These are phyloP conservation scores for Callocephalon fimbriatum DNA, from an alignment of 2,113 vertebrate species.

Conservation along the genomic window DNA sequence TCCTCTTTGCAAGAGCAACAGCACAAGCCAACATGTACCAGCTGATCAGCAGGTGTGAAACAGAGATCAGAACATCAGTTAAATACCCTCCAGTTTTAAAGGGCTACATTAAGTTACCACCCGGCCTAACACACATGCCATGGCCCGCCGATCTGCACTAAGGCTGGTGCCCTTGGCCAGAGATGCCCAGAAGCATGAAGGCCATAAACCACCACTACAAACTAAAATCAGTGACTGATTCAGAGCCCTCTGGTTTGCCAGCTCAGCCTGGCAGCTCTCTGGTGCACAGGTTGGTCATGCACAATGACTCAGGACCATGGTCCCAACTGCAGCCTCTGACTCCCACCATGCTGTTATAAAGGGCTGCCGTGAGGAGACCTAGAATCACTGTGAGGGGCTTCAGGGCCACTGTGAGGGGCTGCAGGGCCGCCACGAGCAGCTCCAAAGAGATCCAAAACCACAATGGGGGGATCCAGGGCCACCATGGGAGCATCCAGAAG, in stretches of 20 bases:
- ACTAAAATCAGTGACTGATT: neutral
- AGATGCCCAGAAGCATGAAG: neutral
- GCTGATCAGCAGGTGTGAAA: neutral
- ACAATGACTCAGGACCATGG: neutral
- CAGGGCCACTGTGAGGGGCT: rapidly evolving
- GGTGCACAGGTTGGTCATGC: neutral
- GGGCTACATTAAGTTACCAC: neutral
- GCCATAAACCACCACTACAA: neutral
- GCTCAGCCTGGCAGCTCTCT: neutral
- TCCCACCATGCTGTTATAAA: neutral
- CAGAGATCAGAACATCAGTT: rapidly evolving
- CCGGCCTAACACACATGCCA: rapidly evolving
- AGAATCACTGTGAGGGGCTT: neutral
- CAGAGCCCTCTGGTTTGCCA: neutral
- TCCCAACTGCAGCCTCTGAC: neutral
- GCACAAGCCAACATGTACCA: neutral
- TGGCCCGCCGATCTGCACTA: rapidly evolving
- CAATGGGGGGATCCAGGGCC: neutral
- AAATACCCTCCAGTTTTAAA: neutral
- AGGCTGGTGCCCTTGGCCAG: neutral
- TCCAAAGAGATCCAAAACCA: neutral
- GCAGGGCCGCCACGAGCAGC: neutral
- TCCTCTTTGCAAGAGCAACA: neutral
- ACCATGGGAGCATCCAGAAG: rapidly evolving
- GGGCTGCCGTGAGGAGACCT: neutral